Percentiles rank a stretch among this genome's conserved stretches.
phyloP scores from a whole-genome alignment of 2,113 vertebrate species.

The Pedetes capensis region DNA sequence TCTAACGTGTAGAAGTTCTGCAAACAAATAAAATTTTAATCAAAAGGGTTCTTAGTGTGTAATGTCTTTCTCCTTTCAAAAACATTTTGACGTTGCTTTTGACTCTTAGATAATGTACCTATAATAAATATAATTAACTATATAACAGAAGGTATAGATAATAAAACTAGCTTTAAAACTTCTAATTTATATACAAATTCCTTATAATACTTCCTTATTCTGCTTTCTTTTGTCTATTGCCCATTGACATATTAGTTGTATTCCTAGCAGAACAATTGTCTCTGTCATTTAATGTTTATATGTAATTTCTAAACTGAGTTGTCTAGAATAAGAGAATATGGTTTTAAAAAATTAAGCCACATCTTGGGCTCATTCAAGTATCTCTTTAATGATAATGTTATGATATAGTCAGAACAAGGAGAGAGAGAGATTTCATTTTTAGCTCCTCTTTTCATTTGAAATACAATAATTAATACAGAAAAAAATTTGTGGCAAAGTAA shows the following conservation, averaged over 20 bases:
- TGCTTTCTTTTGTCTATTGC: background rate
- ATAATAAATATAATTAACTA: slow-evolving; percentile 1
- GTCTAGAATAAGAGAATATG: background rate
- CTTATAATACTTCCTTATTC: background rate
- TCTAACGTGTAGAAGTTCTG: slow-evolving; percentile 41
- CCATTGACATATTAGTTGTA: background rate
- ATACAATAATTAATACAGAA: background rate
- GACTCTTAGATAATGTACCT: background rate
- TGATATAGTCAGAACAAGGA: background rate
- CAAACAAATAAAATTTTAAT: slow-evolving; percentile 40
- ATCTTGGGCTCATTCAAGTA: background rate
- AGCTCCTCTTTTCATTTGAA: slow-evolving; percentile 27
- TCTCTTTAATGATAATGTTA: background rate
- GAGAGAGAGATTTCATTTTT: background rate
- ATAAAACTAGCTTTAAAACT: background rate
- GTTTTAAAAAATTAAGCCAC: background rate
- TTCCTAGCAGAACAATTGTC: background rate
- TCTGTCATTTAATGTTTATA: background rate
- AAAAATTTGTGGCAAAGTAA: background rate
- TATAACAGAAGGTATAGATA: background rate
- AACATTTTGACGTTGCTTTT: background rate
- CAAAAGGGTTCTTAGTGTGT: background rate
- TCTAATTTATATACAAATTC: background rate
- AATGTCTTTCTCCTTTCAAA: slow-evolving; percentile 44
- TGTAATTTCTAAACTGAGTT: background rate